Conservation (phyloP, 2,888 invertebrate species). For the Caenorhabditis afra region DNA sequence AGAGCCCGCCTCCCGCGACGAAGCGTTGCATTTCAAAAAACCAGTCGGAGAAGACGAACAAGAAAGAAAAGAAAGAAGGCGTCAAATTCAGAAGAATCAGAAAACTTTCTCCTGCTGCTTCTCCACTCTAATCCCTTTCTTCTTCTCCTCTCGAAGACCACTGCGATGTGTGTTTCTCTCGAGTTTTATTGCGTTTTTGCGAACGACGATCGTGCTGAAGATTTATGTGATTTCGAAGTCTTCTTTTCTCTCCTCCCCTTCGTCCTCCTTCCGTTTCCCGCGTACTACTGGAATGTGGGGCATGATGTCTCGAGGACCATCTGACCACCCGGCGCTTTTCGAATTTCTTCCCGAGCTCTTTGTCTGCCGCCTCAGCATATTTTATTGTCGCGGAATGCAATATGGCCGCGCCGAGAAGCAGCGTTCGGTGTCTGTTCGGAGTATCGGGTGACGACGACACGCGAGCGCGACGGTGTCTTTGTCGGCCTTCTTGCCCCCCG, state of each 20-base stretch:
- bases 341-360: slow-evolving; percentile 21
- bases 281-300: slow-evolving; percentile 17
- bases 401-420: slow-evolving; percentile 31
- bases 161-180: slow-evolving; percentile 28
- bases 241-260: neutral
- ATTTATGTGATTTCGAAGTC: slow-evolving; percentile 31
- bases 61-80: neutral
- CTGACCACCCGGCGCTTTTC: slow-evolving; percentile 21
- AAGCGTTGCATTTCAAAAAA: neutral
- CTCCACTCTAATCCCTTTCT: neutral
- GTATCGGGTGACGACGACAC: slow-evolving; percentile 38
- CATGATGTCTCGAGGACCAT: slow-evolving; percentile 11
- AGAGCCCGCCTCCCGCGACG: neutral
- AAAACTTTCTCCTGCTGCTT: neutral
- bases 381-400: slow-evolving; percentile 55
- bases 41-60: neutral
- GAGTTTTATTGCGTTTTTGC: slow-evolving; percentile 28
- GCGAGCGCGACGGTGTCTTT: slow-evolving; percentile 29
- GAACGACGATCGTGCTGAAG: slow-evolving; percentile 22
- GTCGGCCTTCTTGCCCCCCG: slow-evolving; percentile 2
- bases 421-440: slow-evolving; percentile 9
- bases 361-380: slow-evolving; percentile 26
- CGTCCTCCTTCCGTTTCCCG: neutral
- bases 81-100: neutral
- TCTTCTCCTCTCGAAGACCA: slow-evolving; percentile 1